Conservation (phyloP, 2,113 vertebrate genomes). For the Mesembrinibis cayennensis region DNA sequence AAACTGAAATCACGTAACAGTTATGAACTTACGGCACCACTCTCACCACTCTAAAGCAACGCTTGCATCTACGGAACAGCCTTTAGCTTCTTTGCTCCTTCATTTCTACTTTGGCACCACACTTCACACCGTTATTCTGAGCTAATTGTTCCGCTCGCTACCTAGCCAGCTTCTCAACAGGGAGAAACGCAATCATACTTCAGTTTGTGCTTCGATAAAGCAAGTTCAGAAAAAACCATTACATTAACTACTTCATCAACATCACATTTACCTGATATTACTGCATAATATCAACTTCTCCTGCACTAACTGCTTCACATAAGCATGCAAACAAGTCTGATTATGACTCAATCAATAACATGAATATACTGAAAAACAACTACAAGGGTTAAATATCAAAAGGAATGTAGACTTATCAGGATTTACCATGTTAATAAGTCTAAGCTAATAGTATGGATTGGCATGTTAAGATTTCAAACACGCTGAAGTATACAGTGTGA, state of each 20-base stretch:
- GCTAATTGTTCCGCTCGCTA: constrained; percentile 16
- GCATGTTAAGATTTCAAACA: neutral
- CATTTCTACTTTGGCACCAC: constrained; percentile 69
- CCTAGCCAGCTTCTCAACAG: neutral
- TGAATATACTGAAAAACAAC: constrained; percentile 70
- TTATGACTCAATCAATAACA: constrained; percentile 54
- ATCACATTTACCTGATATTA: constrained; percentile 64
- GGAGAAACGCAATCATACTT: constrained; percentile 49
- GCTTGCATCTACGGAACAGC: neutral
- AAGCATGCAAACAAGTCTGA: constrained; percentile 75
- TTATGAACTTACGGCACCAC: constrained; percentile 38
- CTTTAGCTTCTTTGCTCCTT: constrained; percentile 52
- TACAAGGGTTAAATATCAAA: constrained; percentile 65
- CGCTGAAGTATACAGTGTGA: neutral
- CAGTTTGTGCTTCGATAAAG: constrained; percentile 31
- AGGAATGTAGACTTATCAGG: constrained; percentile 56
- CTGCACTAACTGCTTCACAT: constrained; percentile 57
- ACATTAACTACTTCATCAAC: constrained; percentile 64
- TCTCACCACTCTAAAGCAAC: constrained; percentile 39
- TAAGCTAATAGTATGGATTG: constrained; percentile 44
- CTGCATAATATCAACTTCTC: constrained; percentile 46
- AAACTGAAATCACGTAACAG: constrained; percentile 64
- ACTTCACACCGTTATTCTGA: constrained; percentile 47
- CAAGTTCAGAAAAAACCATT: constrained; percentile 34
- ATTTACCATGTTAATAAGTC: constrained; percentile 25